Evolutionary conservation across 1,140 invertebrate species (phyloP).

Genomic region (Brachionus asplanchnoidis): DNA sequence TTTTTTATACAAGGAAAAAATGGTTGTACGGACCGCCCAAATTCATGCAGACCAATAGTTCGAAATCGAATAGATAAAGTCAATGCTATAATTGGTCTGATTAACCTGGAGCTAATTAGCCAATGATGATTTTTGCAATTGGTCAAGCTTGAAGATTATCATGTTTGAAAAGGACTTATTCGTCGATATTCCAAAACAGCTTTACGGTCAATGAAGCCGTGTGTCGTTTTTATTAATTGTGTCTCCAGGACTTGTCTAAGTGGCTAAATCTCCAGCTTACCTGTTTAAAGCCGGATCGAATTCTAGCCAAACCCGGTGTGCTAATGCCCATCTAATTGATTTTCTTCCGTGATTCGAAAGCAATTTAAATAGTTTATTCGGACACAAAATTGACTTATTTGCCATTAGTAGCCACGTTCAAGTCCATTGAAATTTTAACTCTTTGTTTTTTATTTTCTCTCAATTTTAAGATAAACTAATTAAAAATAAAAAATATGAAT

Average conservation of each 20-base stretch:
- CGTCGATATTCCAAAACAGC: background rate
- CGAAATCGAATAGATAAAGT: background rate
- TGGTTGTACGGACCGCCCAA: background rate
- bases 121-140: background rate
- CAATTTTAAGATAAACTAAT: slow-evolving; percentile 25
- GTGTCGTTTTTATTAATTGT: slow-evolving; percentile 27
- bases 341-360: background rate
- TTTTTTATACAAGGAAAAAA: background rate
- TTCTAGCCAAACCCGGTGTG: background rate
- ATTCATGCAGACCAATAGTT: background rate
- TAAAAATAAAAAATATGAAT: background rate
- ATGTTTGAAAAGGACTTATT: background rate
- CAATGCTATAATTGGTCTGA: background rate
- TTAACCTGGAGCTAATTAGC: background rate
- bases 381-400: background rate
- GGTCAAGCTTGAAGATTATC: background rate
- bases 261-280: slow-evolving; percentile 30
- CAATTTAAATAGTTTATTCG: background rate
- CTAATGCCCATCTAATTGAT: background rate
- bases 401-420: background rate
- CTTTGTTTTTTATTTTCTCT: background rate
- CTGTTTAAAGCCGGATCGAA: background rate
- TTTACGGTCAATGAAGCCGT: slow-evolving; percentile 38
- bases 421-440: background rate
- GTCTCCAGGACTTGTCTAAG: slow-evolving; percentile 35